A percentile compares a stretch with the other conserved stretches of the same genome.
These are phyloP conservation scores for Saccostrea glomerata DNA, from an alignment of 1,140 invertebrate genomes.

Conservation along the genomic window DNA sequence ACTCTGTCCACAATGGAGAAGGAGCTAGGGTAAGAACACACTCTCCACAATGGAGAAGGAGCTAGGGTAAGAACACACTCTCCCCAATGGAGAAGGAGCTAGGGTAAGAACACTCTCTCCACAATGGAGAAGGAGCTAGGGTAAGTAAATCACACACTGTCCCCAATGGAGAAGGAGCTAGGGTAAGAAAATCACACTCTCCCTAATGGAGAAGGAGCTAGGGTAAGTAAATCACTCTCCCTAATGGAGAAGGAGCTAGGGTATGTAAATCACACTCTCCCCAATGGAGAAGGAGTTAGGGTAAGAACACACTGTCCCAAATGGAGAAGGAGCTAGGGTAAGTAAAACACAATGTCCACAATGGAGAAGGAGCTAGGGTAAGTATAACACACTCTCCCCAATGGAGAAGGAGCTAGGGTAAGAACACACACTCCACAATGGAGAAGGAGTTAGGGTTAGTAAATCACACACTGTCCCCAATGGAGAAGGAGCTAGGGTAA, in stretches of 20 bases:
- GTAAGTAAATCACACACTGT: constrained; percentile 83
- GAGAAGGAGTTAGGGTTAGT: constrained; percentile 92
- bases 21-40: constrained; percentile 78
- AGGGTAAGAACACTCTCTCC: constrained; percentile 87
- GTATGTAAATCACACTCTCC: constrained; percentile 87
- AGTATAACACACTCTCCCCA: constrained; percentile 90
- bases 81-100: constrained; percentile 97
- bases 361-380: constrained; percentile 93
- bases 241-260: constrained; percentile 95
- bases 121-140: constrained; percentile 85
- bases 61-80: constrained; percentile 85
- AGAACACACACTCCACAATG: constrained; percentile 93
- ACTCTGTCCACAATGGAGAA: constrained; percentile 91
- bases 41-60: constrained; percentile 99
- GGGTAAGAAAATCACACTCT: constrained; percentile 85
- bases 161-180: constrained; percentile 95
- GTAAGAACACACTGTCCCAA: constrained; percentile 82
- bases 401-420: constrained; percentile 83
- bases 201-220: constrained; percentile 96
- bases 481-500: constrained; percentile 93
- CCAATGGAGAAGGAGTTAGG: constrained; percentile 85
- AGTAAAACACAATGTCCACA: constrained; percentile 87
- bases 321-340: constrained; percentile 91
- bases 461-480: constrained; percentile 87
- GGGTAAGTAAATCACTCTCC: constrained; percentile 83